Evolutionary conservation across 2,797 vertebrate genomes (phyloP), one percentile per base, ranked within the genome.

Genomic region (Mallotus villosus): DNA sequence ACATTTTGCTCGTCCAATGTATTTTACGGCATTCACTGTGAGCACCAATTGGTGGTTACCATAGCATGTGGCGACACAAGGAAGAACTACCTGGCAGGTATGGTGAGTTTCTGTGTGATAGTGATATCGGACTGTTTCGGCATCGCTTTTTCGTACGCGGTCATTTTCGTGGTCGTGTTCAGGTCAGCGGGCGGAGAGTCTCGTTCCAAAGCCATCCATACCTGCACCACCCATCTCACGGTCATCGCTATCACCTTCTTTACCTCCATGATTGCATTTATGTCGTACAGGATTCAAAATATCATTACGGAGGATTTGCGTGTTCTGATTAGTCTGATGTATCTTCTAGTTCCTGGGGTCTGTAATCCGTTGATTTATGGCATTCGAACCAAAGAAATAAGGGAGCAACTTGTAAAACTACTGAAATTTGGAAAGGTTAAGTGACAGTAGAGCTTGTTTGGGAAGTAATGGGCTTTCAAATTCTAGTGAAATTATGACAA

Each of bases 41-140:
- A 88, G 9, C 84, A 89, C 21, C 87, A 86, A 84, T 49, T 85
- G 5, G 75, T 88, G 25, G 84, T 86, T 17, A 86, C 81, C 67
- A 57, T 88, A 63, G 82, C 83, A 9, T 90, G 87, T 72, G 74
- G 75, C 14, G 63, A 72, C 27, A 84, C 75, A 1, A 78, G 66
- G 0, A 41, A 81, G 65, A 85, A 85, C 62, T 82, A 75, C 19
- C 24, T 81, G 62, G 86, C 75, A 66, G 82, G 81, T 29, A 78
- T 89, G 78, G 67, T 86, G 24, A 75, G 68, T 5, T 64, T 85
- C 63, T 81, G 79, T 22, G 78, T 87, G 32, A 76, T 82, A 19
- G 82, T 79, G 7, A 74, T 81, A 14, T 12, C 41, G 12, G 87
- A 86, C 68, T 21, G 87, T 29, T 5, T 75, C 19, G 83, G 81